A percentile compares a stretch with the other conserved stretches of the same genome.
phyloP scores from a whole-genome alignment of 2,797 vertebrate species.

The Sebastes steindachneri region DNA sequence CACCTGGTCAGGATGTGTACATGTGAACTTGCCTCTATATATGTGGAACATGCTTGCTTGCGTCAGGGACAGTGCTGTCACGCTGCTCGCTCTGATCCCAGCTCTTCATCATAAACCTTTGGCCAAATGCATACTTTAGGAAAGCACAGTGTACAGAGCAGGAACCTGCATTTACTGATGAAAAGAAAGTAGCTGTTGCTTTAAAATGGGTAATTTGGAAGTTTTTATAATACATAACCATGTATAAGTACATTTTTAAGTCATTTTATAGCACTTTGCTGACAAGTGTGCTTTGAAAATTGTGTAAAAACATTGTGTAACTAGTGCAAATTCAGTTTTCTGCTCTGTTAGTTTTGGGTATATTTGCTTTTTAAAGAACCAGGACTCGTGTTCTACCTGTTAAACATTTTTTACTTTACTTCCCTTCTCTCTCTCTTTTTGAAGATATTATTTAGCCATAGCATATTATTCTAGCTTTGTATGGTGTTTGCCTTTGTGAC shows the following conservation, averaged over 20 bases:
- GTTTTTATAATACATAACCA: background rate
- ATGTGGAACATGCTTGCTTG: background rate
- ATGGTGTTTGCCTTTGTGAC: too few relatives aligned
- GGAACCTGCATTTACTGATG: background rate
- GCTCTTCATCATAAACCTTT: conserved; percentile 10
- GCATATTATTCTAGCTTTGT: too few relatives aligned
- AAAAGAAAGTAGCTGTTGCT: background rate
- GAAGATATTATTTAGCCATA: too few relatives aligned
- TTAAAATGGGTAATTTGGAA: background rate
- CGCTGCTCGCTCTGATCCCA: background rate
- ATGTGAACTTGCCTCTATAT: background rate
- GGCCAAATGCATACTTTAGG: background rate
- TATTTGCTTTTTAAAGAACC: too few relatives aligned
- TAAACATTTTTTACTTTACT: too few relatives aligned
- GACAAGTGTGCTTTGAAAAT: background rate
- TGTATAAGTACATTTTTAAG: background rate
- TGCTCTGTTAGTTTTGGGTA: too few relatives aligned
- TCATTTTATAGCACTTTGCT: background rate
- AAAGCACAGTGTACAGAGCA: background rate
- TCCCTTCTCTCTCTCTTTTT: too few relatives aligned
- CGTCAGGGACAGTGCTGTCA: background rate
- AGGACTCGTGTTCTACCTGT: too few relatives aligned
- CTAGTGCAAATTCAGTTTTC: too few relatives aligned
- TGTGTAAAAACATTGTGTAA: too few relatives aligned
- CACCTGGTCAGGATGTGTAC: background rate